Evolutionary conservation across 1,140 invertebrate species (phyloP), one percentile per base, ranked within the genome.

Genomic region (Dolichoris vasculosae): DNA sequence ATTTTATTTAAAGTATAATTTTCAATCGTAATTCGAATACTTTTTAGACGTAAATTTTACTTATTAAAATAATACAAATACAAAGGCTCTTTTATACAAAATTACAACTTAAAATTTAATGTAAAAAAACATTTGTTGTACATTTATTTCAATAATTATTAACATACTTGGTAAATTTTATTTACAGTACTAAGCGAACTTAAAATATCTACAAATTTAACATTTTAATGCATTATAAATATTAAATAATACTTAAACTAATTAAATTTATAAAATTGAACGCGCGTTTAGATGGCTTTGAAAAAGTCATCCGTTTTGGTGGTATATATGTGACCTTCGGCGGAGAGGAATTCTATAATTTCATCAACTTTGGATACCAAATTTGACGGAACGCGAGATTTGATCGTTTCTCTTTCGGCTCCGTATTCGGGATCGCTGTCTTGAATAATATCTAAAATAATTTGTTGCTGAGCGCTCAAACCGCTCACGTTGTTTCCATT

Each of bases 301-400:
- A 93, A 93, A 75, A 90, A 89, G 87, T 93, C 90, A 51, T 93
- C 93, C n/a, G 92, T 92, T 43, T 89, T 89, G 0, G 93, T 93
- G 1, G 93, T 93, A 80, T 93, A 93, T 83, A 93, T 91, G 26
- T 93, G 93, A n/a, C 93, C 93, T 85, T 93, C 93, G 9, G 89
- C 90, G 2, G 90, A 89, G 1, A 93, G 86, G 59, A 93, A 93
- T 8, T 93, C 91, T 9, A 93, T 63, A 48, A 93, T 92, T 23
- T 90, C 88, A 82, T 93, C 90, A 26, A 93, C 77, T 75, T 89
- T 86, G 17, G 63, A 0, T 17, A 82, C 30, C 11, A 92, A 55
- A 20, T 87, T 13, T n/a, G 38, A 7, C 0, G 92, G 90, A 13
- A 91, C 84, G 64, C 87, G 32, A 23, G 43, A 4, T 81, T 91